Evolutionary conservation across 2,888 invertebrate genomes (phyloP), one percentile per base, ranked within the genome.

Genomic region (Rhagonycha lutea): DNA sequence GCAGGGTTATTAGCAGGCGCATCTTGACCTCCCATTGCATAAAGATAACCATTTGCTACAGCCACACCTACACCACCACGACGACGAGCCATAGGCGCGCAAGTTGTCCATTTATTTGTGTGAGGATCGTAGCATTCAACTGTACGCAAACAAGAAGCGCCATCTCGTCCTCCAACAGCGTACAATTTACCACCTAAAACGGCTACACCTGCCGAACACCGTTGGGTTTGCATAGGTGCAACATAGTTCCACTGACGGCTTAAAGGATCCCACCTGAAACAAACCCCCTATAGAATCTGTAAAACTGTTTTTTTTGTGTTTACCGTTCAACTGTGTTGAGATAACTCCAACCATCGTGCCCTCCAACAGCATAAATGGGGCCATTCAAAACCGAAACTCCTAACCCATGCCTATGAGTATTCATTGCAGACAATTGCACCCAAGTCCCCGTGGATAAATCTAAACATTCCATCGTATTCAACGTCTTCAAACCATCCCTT

Each of bases 271-370:
- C 96, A 98, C 75, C 94, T 93, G 71, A 28, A 78, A 63, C 8
- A 63, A 63, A 12, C 63, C 10, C n/a, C 1, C 12, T 47, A n/a
- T n/a, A n/a, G 4, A 47, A 70, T 2, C n/a, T 14, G 28, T 28
- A n/a, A 65, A 68, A 61, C 8, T 2, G 7, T 1, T 63, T 65
- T n/a, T 61, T 10, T 23, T 0, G 8, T n/a, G 12, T 26, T 14
- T 26, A 90, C 87, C 93, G 90, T 89, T 98, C 98, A 0, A 97
- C 98, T 0, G 97, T 96, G 86, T 96, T 97, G 65, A 98, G 90
- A 86, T 97, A 98, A 84, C 96, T 96, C 96, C 96, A 96, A 14
- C 97, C 98, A 87, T 98, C 98, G 85, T 98, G 98, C 0, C 98
- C 98, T 1, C 98, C 98, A 3, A 98, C 96, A 0, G 97, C 98